Evolutionary conservation across 1,140 invertebrate species (phyloP), one percentile per base, ranked within the genome.

Genomic region (Euura saliciscinereae): DNA sequence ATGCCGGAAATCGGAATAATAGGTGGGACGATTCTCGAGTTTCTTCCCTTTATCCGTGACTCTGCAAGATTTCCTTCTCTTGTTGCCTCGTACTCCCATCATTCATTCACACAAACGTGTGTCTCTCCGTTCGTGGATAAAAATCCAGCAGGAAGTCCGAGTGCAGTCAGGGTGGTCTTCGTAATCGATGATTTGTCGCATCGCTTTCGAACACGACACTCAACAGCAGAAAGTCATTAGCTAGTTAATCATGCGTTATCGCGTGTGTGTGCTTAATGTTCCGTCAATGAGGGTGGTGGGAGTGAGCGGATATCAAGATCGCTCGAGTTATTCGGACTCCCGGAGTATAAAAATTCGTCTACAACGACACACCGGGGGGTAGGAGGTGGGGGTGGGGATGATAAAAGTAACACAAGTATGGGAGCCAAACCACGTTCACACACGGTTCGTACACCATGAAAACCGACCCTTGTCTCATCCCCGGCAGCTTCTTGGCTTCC

Each of bases 171-270:
- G 28, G 28, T 28, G 28, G 28, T 28, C 28, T 28, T 28, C 7
- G 13, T 72, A 72, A 72, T 72, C 71, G 71, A 72, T 72, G 71
- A 72, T 72, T 43, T 67, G 66, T 67, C 66, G 66, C 66, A 28
- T 13, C 43, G 66, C 66, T 28, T 28, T 28, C 1, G 28, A 28
- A 28, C 28, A 28, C 44, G 69, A 70, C 66, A 13, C 13, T 10
- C 69, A 13, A 59, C 70, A 13, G 74, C 78, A 77, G 77, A 83
- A 81, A 84, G 83, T 87, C 85, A 88, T 87, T 88, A 87, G 85
- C 79, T 77, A 78, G 80, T 86, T 87, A 87, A 87, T 87, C 86
- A 85, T 86, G 85, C 84, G 85, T 86, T 86, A 86, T 86, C 85
- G 84, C 28, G 28, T 28, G 28, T 85, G 84, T 85, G 85, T 82